phyloP scores from a whole-genome alignment of 2,113 vertebrate species.

The Phylloscopus trochilus region DNA sequence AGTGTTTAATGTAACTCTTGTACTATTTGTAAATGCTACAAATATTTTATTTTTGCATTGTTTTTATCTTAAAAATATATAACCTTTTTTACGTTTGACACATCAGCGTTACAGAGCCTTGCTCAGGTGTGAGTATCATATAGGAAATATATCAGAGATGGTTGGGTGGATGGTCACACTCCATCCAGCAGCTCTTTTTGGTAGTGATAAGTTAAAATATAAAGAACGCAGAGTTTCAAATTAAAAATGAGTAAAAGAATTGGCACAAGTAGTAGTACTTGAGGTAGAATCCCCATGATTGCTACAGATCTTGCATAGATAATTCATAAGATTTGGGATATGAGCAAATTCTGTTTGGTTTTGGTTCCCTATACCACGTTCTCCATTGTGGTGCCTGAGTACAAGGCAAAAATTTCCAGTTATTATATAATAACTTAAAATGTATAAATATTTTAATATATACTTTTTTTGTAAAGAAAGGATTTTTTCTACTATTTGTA shows the following conservation, averaged over 20 bases:
- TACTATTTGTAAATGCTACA: constrained; percentile 83
- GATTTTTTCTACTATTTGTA: constrained; percentile 81
- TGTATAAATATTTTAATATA: constrained; percentile 85
- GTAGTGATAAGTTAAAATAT: not conserved
- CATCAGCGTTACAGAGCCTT: constrained; percentile 58
- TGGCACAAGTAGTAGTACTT: constrained; percentile 10
- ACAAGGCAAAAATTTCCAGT: constrained; percentile 55
- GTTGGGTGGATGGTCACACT: constrained; percentile 21
- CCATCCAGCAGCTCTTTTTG: constrained; percentile 3
- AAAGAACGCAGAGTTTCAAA: not conserved
- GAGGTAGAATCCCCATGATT: not conserved
- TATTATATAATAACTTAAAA: constrained; percentile 77
- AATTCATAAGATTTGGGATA: not conserved
- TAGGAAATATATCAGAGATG: constrained; percentile 1
- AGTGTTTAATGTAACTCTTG: constrained; percentile 74
- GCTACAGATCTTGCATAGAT: not conserved
- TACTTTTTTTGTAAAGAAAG: constrained; percentile 78
- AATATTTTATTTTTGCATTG: constrained; percentile 84
- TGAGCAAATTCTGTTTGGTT: constrained; percentile 48
- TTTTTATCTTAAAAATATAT: constrained; percentile 77
- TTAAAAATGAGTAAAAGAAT: not conserved
- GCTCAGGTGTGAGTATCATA: constrained; percentile 67
- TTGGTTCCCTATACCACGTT: constrained; percentile 4
- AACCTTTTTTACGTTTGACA: constrained; percentile 72
- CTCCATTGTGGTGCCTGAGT: constrained; percentile 19